A percentile compares a stretch with the other conserved stretches of the same genome.
These are phyloP conservation scores for Brachionus asplanchnoidis DNA, from an alignment of 1,140 invertebrate genomes.

Conservation along the genomic window DNA sequence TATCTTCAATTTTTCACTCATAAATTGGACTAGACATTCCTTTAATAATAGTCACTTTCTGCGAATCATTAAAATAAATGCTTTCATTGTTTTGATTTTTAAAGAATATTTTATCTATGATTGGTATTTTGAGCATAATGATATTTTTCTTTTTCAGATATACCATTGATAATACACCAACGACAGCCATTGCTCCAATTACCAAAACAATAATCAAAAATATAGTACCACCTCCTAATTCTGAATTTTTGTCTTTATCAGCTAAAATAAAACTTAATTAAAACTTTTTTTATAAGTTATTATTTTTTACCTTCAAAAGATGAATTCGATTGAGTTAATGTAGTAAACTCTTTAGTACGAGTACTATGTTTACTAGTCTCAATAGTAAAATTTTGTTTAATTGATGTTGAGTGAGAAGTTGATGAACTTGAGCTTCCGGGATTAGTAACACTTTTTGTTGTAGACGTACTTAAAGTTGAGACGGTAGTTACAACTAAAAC, in stretches of 20 bases:
- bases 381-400: not conserved
- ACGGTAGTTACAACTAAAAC: not conserved
- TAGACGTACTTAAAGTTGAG: not conserved
- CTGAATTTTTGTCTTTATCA: not conserved
- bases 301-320: not conserved
- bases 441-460: not conserved
- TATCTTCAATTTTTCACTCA: no score
- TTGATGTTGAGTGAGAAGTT: not conserved
- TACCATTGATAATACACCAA: not conserved
- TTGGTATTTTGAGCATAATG: not conserved
- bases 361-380: not conserved
- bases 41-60: not conserved
- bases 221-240: not conserved
- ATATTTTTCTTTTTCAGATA: not conserved
- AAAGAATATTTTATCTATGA: slow-evolving; percentile 1
- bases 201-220: not conserved
- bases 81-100: not conserved
- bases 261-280: not conserved
- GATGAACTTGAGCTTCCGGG: not conserved
- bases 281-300: not conserved
- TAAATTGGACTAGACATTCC: not conserved
- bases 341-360: not conserved
- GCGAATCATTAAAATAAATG: not conserved
- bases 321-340: not conserved
- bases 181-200: not conserved